Evolutionary conservation across 2,113 vertebrate genomes (phyloP).

Genomic region (Clarias batrachus): DNA sequence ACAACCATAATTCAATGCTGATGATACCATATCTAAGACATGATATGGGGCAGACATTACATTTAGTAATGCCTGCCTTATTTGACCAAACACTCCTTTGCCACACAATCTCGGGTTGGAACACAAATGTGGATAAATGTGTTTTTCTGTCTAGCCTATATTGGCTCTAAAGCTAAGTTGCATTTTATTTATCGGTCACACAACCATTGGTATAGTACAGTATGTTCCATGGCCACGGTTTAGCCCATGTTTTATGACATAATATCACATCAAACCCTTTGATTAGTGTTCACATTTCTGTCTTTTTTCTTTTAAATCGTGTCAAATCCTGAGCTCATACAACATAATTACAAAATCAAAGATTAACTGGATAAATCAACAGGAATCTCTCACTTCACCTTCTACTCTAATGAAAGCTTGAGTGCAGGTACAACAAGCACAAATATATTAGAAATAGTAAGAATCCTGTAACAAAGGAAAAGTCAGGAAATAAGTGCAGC

Average conservation of each 20-base stretch:
- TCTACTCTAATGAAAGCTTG: background rate
- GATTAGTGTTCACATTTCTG: constrained; percentile 1
- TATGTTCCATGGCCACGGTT: background rate
- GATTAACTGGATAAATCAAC: background rate
- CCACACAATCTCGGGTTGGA: background rate
- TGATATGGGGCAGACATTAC: background rate
- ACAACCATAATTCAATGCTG: background rate
- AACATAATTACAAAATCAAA: background rate
- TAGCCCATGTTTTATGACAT: background rate
- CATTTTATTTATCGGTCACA: background rate
- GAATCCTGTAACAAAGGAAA: background rate
- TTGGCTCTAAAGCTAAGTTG: constrained; percentile 5
- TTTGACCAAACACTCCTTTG: background rate
- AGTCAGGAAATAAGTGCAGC: background rate
- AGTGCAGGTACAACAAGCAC: background rate
- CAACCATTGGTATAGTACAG: background rate
- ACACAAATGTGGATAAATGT: background rate
- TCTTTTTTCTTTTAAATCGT: background rate
- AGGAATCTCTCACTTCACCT: background rate
- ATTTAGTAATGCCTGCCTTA: background rate
- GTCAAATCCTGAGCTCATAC: background rate
- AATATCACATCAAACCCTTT: constrained; percentile 25
- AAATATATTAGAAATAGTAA: background rate
- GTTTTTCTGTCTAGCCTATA: background rate
- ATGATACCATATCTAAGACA: background rate